Evolutionary conservation across 1,140 invertebrate genomes (phyloP).

Genomic region (Diploscapter pachys): DNA sequence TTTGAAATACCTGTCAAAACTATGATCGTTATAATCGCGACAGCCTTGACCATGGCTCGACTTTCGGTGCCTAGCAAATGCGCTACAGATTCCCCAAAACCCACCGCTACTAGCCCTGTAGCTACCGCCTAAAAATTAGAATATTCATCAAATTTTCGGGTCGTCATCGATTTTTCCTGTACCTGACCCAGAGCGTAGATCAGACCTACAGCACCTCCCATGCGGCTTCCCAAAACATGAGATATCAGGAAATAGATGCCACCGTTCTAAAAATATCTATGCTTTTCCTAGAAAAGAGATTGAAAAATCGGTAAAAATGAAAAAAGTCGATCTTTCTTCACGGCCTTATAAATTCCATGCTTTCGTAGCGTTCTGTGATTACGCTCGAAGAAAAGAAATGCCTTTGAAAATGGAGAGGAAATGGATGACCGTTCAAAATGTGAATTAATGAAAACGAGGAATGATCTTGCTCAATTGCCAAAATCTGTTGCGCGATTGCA

Average conservation of each 20-base stretch:
- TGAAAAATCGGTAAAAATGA: too few relatives aligned
- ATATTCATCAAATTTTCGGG: background rate
- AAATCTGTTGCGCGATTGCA: too few relatives aligned
- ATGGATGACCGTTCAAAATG: too few relatives aligned
- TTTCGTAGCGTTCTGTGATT: too few relatives aligned
- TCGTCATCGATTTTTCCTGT: constrained; percentile 24
- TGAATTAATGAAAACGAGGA: too few relatives aligned
- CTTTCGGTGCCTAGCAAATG: constrained; percentile 72
- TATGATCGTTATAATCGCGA: constrained; percentile 76
- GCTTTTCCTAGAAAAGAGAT: background rate
- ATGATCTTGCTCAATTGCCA: too few relatives aligned
- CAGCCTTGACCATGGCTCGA: constrained; percentile 69
- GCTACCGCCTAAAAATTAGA: constrained; percentile 75
- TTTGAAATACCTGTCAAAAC: constrained; percentile 67
- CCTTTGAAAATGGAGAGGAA: too few relatives aligned
- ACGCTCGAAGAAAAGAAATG: too few relatives aligned
- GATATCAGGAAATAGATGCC: constrained; percentile 91
- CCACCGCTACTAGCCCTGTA: constrained; percentile 86
- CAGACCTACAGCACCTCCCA: constrained; percentile 83
- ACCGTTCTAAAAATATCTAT: constrained; percentile 68
- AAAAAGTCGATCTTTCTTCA: too few relatives aligned
- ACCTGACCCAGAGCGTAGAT: constrained; percentile 93
- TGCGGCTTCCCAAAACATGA: constrained; percentile 84
- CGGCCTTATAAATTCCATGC: too few relatives aligned
- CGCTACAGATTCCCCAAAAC: constrained; percentile 91